phyloP scores from a whole-genome alignment of 1,140 invertebrate genomes.

The Rhopalosiphum padi region DNA sequence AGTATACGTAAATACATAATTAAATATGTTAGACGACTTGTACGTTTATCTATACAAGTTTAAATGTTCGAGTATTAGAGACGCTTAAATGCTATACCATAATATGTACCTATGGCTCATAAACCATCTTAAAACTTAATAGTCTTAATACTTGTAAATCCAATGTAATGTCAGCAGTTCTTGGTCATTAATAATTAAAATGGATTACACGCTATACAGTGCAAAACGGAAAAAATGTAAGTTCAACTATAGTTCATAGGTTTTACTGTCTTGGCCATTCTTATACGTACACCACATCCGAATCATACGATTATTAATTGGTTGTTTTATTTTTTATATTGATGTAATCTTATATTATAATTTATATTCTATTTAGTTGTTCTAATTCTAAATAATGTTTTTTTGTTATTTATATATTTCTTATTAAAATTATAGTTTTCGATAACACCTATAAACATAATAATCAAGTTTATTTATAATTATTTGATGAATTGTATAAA shows the following conservation, averaged over 20 bases:
- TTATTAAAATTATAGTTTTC: background rate
- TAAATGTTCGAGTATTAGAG: background rate
- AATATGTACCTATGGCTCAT: background rate
- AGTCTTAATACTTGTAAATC: constrained; percentile 10
- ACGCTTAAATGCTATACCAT: background rate
- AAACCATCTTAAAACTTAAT: background rate
- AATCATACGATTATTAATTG: constrained; percentile 13
- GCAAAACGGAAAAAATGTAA: background rate
- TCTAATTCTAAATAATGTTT: background rate
- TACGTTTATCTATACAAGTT: background rate
- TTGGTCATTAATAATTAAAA: constrained; percentile 2
- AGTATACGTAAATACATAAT: no score
- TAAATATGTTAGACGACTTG: no score
- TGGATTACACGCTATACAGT: background rate
- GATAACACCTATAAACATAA: background rate
- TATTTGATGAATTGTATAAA: constrained; percentile 8
- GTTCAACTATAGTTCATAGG: constrained; percentile 2
- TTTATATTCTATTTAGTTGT: constrained; percentile 8
- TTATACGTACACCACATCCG: background rate
- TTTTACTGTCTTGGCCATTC: background rate
- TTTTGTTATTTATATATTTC: constrained; percentile 13
- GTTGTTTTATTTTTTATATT: constrained; percentile 1
- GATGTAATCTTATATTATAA: background rate
- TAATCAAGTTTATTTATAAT: background rate
- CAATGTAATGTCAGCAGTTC: background rate